Evolutionary conservation across 2,888 invertebrate genomes (phyloP).

Genomic region (Idaea straminata): DNA sequence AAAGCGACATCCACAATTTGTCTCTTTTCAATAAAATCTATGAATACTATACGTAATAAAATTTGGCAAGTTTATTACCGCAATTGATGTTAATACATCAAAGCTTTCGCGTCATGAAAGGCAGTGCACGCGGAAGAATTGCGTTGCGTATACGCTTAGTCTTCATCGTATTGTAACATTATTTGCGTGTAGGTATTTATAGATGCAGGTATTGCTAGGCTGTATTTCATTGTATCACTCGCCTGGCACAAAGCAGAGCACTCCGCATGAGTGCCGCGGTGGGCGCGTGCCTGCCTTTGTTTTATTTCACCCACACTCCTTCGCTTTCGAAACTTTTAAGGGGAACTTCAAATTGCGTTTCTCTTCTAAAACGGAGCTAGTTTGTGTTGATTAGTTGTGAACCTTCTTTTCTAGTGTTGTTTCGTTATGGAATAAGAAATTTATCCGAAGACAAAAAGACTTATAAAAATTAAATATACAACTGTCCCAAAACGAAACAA

Average conservation of each 20-base stretch:
- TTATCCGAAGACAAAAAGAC: background rate
- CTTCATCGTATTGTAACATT: background rate
- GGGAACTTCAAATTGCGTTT: constrained; percentile 71
- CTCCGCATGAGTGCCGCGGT: constrained; percentile 72
- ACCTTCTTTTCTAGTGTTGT: background rate
- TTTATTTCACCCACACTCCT: constrained; percentile 76
- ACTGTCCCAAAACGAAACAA: background rate
- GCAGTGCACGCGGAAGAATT: constrained; percentile 25
- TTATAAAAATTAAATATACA: background rate
- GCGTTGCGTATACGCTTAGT: constrained; percentile 12
- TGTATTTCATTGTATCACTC: constrained; percentile 69
- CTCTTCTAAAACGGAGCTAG: constrained; percentile 58
- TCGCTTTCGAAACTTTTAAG: constrained; percentile 72
- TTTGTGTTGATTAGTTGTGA: constrained; percentile 59
- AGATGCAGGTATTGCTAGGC: constrained; percentile 20
- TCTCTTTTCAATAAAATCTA: background rate
- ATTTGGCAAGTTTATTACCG: constrained; percentile 7
- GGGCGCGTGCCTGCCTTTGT: constrained; percentile 74
- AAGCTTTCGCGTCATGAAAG: constrained; percentile 34
- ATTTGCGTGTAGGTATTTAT: constrained; percentile 10
- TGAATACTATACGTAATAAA: background rate
- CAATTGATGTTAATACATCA: constrained; percentile 38
- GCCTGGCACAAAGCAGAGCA: constrained; percentile 75
- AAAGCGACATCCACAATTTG: background rate
- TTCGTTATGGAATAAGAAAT: background rate